Percentiles rank a stretch among this genome's conserved stretches.
Conservation (phyloP, 2,888 invertebrate genomes). For the Cecidostiba fungosa region DNA sequence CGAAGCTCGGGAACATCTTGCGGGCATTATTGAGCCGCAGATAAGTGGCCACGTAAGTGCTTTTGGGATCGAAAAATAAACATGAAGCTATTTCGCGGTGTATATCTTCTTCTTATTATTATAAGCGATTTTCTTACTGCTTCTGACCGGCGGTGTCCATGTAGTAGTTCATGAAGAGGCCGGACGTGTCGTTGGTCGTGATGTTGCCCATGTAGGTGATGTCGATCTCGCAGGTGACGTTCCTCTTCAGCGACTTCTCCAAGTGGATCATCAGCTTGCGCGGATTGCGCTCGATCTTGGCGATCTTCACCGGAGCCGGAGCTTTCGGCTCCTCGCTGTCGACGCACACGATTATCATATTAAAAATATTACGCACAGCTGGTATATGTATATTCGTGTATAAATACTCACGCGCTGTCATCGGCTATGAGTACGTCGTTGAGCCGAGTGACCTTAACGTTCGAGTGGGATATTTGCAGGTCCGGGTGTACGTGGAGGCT, state of each 20-base stretch:
- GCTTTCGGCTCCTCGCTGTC: conserved; percentile 23
- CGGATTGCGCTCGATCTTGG: conserved; percentile 55
- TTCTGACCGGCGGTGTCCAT: conserved; percentile 79
- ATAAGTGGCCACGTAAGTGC: conserved; percentile 86
- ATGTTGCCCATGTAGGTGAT: conserved; percentile 86
- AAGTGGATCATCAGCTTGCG: conserved; percentile 80
- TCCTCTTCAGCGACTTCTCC: conserved; percentile 82
- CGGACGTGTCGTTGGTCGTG: conserved; percentile 84
- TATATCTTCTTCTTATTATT: background rate
- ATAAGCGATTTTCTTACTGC: conserved; percentile 76
- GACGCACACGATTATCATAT: background rate
- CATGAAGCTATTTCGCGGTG: background rate
- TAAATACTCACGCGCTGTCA: conserved; percentile 55
- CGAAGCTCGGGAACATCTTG: conserved; percentile 91
- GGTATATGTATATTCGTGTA: background rate
- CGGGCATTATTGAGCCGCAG: conserved; percentile 88
- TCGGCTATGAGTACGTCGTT: conserved; percentile 62
- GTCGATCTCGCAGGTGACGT: conserved; percentile 84
- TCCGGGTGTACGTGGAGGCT: conserved; percentile 86
- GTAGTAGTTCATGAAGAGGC: conserved; percentile 87
- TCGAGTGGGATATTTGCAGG: conserved; percentile 82
- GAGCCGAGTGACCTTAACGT: conserved; percentile 80
- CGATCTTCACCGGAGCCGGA: conserved; percentile 50
- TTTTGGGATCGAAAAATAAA: conserved; percentile 67
- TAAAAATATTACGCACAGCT: background rate